Evolutionary conservation across 2,797 vertebrate genomes (phyloP).

Genomic region (Hirundo rustica): DNA sequence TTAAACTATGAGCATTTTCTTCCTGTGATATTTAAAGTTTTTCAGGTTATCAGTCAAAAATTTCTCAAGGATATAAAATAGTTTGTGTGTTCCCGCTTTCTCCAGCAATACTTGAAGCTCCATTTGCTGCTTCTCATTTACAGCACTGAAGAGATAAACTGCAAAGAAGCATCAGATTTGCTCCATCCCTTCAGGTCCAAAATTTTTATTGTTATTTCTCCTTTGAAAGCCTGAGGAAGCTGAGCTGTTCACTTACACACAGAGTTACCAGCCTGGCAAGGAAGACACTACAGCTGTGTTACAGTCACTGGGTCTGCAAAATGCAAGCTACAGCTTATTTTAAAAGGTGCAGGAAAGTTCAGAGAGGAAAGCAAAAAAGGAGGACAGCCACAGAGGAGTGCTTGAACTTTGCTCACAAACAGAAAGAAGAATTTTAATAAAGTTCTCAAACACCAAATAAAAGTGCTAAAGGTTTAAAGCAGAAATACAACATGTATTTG

Average conservation of each 20-base stretch:
- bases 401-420: not conserved
- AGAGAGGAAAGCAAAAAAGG: not conserved
- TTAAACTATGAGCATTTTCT: not conserved
- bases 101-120: not conserved
- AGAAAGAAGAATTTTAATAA: not conserved
- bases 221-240: not conserved
- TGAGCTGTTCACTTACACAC: not conserved
- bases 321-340: not conserved
- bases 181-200: not conserved
- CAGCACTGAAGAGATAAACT: not conserved
- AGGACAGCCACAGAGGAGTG: not conserved
- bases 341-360: not conserved
- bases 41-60: not conserved
- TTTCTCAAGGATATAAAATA: not conserved
- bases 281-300: not conserved
- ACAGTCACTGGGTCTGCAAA: not conserved
- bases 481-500: not conserved
- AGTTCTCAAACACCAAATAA: not conserved
- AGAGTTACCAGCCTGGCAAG: not conserved
- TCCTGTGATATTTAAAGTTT: not conserved
- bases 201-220: not conserved
- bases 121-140: not conserved
- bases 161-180: not conserved
- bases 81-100: not conserved
- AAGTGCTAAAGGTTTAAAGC: not conserved